Conservation (phyloP, 2,888 invertebrate genomes). For the Hypercompe scribonia region DNA sequence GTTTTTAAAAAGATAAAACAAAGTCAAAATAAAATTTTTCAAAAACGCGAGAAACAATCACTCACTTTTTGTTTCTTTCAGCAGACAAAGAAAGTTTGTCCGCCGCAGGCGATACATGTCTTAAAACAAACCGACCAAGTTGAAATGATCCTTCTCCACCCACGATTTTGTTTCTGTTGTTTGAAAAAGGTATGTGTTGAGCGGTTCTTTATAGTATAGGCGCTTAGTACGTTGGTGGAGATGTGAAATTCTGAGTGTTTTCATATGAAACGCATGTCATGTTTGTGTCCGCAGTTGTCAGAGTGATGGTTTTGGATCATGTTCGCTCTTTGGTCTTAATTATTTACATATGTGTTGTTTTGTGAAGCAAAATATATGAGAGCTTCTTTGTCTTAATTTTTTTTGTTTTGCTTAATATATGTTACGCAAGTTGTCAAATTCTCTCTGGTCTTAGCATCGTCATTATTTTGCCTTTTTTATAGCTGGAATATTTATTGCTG, state of each 20-base stretch:
- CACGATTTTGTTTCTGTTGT: slow-evolving; percentile 41
- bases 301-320: slow-evolving; percentile 67
- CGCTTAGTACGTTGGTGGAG: slow-evolving; percentile 69
- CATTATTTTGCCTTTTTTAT: neutral
- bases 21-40: slow-evolving; percentile 55
- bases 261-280: slow-evolving; percentile 67
- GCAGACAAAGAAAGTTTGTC: slow-evolving; percentile 72
- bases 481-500: neutral
- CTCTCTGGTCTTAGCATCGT: neutral
- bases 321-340: slow-evolving; percentile 31
- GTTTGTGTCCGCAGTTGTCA: slow-evolving; percentile 71
- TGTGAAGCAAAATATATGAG: neutral
- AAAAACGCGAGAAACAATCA: slow-evolving; percentile 73
- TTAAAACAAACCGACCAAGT: slow-evolving; percentile 63
- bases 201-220: slow-evolving; percentile 63
- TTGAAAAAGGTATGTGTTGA: slow-evolving; percentile 43
- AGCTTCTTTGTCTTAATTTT: neutral
- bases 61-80: slow-evolving; percentile 73
- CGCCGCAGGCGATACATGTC: slow-evolving; percentile 72
- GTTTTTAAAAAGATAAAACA: slow-evolving; percentile 32
- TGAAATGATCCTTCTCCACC: slow-evolving; percentile 56
- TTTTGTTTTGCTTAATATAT: neutral
- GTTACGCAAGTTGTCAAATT: neutral
- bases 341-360: neutral
- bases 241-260: slow-evolving; percentile 75